These are phyloP conservation scores for Apocrypta bakeri DNA, from an alignment of 1,140 invertebrate genomes.

Conservation along the genomic window DNA sequence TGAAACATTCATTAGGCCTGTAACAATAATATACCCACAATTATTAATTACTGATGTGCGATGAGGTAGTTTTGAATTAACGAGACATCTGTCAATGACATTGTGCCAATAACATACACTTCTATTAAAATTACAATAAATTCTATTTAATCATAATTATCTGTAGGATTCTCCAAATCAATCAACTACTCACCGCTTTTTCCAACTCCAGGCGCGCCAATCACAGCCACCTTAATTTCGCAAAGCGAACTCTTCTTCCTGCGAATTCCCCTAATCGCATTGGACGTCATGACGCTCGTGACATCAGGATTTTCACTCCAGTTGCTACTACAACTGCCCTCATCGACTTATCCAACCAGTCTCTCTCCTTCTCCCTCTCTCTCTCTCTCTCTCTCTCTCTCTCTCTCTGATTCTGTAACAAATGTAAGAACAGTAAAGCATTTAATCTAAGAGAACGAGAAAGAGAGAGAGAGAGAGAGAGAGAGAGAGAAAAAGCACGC, in stretches of 20 bases:
- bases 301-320: conserved; percentile 55
- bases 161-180: neutral
- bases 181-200: conserved; percentile 85
- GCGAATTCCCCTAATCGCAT: conserved; percentile 82
- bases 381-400: neutral
- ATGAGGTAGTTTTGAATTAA: no score
- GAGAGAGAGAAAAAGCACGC: neutral
- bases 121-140: no score
- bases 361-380: neutral
- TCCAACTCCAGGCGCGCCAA: conserved; percentile 89
- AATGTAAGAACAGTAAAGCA: neutral
- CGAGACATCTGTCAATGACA: no score
- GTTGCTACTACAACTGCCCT: neutral
- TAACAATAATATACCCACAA: no score
- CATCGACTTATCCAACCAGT: neutral
- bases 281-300: conserved; percentile 73
- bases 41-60: no score
- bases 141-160: no score
- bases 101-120: no score
- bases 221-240: conserved; percentile 90
- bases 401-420: no score
- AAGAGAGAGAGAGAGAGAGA: neutral
- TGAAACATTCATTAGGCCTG: neutral
- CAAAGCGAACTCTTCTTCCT: conserved; percentile 91
- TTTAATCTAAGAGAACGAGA: no score